These are phyloP conservation scores for Gymnocheta viridis DNA, from an alignment of 2,888 invertebrate species.

Conservation along the genomic window DNA sequence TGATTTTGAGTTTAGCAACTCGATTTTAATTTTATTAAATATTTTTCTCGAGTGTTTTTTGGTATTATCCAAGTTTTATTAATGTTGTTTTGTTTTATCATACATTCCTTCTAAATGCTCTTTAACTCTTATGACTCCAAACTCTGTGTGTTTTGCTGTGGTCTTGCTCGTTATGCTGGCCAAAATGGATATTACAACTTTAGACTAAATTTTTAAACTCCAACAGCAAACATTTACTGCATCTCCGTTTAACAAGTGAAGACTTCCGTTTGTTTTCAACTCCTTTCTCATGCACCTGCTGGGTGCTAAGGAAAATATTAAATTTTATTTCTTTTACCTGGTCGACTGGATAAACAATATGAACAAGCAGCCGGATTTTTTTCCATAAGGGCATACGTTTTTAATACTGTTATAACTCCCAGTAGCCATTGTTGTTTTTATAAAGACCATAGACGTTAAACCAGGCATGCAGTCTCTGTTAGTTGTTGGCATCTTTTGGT, in stretches of 20 bases:
- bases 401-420: conserved; percentile 57
- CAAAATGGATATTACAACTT: conserved; percentile 43
- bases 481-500: not conserved
- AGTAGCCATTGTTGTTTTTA: conserved; percentile 48
- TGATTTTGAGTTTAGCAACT: not conserved
- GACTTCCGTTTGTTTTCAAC: conserved; percentile 55
- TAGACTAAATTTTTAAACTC: conserved; percentile 37
- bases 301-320: conserved; percentile 50
- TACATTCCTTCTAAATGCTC: conserved; percentile 42
- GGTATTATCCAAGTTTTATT: not conserved
- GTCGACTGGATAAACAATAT: conserved; percentile 48
- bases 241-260: conserved; percentile 68
- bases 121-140: conserved; percentile 53
- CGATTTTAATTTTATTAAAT: not conserved
- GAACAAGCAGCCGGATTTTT: not conserved
- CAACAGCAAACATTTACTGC: conserved; percentile 50
- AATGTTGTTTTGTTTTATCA: not conserved
- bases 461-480: conserved; percentile 39
- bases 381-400: conserved; percentile 48
- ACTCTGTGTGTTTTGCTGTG: conserved; percentile 8
- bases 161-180: conserved; percentile 22
- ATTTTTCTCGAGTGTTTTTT: conserved; percentile 45
- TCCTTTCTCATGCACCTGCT: conserved; percentile 22
- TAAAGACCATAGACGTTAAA: conserved; percentile 20
- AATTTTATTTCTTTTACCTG: conserved; percentile 27